Evolutionary conservation across 2,888 invertebrate species (phyloP).

Genomic region (Ennomos fuscantarius): DNA sequence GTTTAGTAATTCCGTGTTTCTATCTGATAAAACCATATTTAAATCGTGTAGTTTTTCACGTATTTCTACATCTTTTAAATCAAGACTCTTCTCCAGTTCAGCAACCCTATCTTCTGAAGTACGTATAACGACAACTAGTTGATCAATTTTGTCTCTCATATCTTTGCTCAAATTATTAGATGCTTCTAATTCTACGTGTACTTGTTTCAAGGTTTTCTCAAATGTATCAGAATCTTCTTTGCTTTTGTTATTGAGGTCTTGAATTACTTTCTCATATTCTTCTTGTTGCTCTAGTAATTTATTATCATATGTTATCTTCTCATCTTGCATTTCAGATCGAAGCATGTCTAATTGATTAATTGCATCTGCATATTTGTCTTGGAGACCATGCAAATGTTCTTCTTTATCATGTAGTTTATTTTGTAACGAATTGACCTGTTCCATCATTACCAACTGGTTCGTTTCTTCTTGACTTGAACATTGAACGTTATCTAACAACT

Average conservation of each 20-base stretch:
- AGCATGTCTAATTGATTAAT: slow-evolving; percentile 72
- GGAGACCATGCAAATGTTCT: slow-evolving; percentile 68
- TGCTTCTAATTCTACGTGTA: slow-evolving; percentile 57
- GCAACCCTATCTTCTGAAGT: slow-evolving; percentile 51
- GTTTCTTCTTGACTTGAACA: slow-evolving; percentile 79
- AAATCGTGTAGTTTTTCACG: slow-evolving; percentile 73
- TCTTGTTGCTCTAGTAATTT: slow-evolving; percentile 75
- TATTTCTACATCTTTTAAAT: slow-evolving; percentile 71
- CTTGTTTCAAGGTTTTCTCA: slow-evolving; percentile 52
- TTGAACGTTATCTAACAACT: slow-evolving; percentile 74
- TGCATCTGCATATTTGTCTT: slow-evolving; percentile 72
- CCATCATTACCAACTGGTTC: slow-evolving; percentile 68
- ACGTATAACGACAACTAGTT: slow-evolving; percentile 51
- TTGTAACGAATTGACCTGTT: slow-evolving; percentile 73
- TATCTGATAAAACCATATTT: slow-evolving; percentile 60
- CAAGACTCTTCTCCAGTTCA: slow-evolving; percentile 63
- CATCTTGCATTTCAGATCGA: slow-evolving; percentile 78
- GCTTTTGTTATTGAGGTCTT: slow-evolving; percentile 57
- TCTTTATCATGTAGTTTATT: slow-evolving; percentile 77
- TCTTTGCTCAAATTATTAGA: slow-evolving; percentile 57
- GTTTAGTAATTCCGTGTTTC: slow-evolving; percentile 75
- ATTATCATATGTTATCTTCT: slow-evolving; percentile 73
- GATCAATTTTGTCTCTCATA: slow-evolving; percentile 54
- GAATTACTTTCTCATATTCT: slow-evolving; percentile 72
- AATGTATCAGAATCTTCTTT: slow-evolving; percentile 50